Base-by-base conservation (phyloP, 1,140 invertebrate species). In the Phymastichus coffea region DNA sequence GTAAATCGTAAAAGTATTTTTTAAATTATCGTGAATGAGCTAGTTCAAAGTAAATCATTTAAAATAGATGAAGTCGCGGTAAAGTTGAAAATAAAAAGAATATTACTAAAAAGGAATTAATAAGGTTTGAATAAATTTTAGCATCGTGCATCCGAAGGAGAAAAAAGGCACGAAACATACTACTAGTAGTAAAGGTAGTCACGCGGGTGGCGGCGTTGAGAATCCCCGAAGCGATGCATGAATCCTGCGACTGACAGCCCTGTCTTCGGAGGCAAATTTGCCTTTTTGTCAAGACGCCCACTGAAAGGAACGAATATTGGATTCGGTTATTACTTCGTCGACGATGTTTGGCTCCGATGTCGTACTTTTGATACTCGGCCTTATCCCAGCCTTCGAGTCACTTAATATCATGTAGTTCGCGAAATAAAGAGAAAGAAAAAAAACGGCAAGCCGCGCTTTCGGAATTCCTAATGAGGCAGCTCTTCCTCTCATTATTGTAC, bases 241-340 rank as follows among this genome's bases (percentile, higher is more conserved):
- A 63, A 37, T 43, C 57, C 70, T 78, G 74, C 30, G 49, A 46
- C 53, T 77, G 76, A 76, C 76, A 77, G 70, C 70, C 64, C 68
- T 66, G 67, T 71, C 71, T 72, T 61, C 61, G 19, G 58, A 68
- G 56, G 69, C 66, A 73, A 75, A 75, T 73, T 76, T 74, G 67
- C 74, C 71, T 75, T 73, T 75, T 71, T 74, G 69, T 72, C 71
- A 67, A 69, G 57, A 64, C 66, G 66, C 66, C 66, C 66, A 67
- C 66, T 73, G 72, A 76, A 76, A 76, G 64, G 69, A 74, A 71
- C 70, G 70, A 77, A 77, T 78, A 77, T 78, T 77, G 74, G 70
- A 78, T 76, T 69, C 70, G 69, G 72, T 76, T 78, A 78, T 78
- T 77, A 75, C 75, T 71, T 74, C 67, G 70, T 70, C 70, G 66